These are phyloP conservation scores for Dendroctonus valens DNA, from an alignment of 1,140 invertebrate genomes.

Conservation along the genomic window DNA sequence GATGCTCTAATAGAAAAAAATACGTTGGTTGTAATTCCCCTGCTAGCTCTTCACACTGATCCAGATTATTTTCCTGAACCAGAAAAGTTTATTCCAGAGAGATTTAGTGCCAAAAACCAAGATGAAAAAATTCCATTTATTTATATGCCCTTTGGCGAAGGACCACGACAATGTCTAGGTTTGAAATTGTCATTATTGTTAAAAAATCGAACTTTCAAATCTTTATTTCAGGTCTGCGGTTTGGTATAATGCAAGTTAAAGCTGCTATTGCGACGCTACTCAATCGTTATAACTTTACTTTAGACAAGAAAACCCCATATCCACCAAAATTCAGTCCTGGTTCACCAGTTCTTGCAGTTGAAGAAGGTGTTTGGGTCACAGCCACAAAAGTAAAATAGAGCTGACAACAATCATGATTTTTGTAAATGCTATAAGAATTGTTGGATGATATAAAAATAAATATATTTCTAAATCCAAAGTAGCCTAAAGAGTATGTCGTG, in stretches of 20 bases:
- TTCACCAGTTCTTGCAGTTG: background rate
- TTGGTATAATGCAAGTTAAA: slow-evolving; percentile 14
- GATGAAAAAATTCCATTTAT: slow-evolving; percentile 42
- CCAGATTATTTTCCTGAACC: slow-evolving; percentile 57
- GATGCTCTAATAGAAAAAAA: slow-evolving; percentile 50
- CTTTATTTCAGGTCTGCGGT: slow-evolving; percentile 2
- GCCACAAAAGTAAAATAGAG: background rate
- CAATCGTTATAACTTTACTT: slow-evolving; percentile 9
- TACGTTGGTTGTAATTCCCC: slow-evolving; percentile 49
- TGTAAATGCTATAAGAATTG: too few species aligned
- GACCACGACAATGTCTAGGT: slow-evolving; percentile 53
- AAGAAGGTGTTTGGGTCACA: slow-evolving; percentile 10
- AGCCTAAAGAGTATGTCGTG: too few species aligned
- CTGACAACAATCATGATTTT: too few species aligned
- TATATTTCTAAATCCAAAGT: too few species aligned
- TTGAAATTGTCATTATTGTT: background rate
- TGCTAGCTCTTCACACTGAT: slow-evolving; percentile 48
- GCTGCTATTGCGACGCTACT: slow-evolving; percentile 5
- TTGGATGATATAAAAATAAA: too few species aligned
- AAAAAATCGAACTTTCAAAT: background rate
- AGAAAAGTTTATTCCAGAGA: slow-evolving; percentile 52
- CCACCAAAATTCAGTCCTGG: slow-evolving; percentile 2
- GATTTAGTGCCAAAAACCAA: slow-evolving; percentile 49
- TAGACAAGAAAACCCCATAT: slow-evolving; percentile 2
- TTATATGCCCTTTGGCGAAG: slow-evolving; percentile 56